phyloP scores from a whole-genome alignment of 2,888 invertebrate species.

The Lampropteryx suffumata region DNA sequence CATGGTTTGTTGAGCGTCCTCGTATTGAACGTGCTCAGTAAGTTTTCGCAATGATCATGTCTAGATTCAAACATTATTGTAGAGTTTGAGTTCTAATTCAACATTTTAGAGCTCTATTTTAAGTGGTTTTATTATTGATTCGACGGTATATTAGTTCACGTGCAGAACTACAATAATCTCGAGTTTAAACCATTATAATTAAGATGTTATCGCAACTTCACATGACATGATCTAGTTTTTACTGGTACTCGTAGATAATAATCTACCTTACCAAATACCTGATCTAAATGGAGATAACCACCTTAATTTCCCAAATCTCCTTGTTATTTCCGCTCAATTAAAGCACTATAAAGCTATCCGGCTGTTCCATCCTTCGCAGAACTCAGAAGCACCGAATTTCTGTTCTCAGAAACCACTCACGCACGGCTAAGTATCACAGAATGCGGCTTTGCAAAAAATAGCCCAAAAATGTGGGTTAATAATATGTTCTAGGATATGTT shows the following conservation, averaged over 20 bases:
- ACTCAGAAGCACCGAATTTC: slow-evolving; percentile 20
- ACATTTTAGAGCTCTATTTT: slow-evolving; percentile 1
- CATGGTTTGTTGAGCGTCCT: slow-evolving; percentile 31
- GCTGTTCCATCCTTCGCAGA: slow-evolving; percentile 29
- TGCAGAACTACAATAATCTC: too few relatives aligned
- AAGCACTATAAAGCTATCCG: slow-evolving; percentile 21
- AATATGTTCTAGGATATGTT: slow-evolving; percentile 36
- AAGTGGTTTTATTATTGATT: neutral
- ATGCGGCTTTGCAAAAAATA: slow-evolving; percentile 35
- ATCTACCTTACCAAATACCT: too few relatives aligned
- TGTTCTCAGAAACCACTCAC: slow-evolving; percentile 30
- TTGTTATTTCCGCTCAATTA: slow-evolving; percentile 27
- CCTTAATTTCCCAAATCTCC: slow-evolving; percentile 1
- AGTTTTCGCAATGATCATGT: slow-evolving; percentile 29
- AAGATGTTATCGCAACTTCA: too few relatives aligned
- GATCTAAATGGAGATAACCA: neutral
- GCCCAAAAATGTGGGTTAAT: slow-evolving; percentile 35
- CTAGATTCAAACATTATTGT: slow-evolving; percentile 14
- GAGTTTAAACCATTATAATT: too few relatives aligned
- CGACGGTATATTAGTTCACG: too few relatives aligned
- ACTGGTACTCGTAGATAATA: too few relatives aligned
- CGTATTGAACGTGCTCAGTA: slow-evolving; percentile 25
- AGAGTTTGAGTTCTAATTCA: slow-evolving; percentile 2
- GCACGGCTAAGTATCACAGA: slow-evolving; percentile 30
- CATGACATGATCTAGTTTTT: too few relatives aligned